Evolutionary conservation across 2,113 vertebrate species (phyloP).

Genomic region (Bagarius yarrelli): DNA sequence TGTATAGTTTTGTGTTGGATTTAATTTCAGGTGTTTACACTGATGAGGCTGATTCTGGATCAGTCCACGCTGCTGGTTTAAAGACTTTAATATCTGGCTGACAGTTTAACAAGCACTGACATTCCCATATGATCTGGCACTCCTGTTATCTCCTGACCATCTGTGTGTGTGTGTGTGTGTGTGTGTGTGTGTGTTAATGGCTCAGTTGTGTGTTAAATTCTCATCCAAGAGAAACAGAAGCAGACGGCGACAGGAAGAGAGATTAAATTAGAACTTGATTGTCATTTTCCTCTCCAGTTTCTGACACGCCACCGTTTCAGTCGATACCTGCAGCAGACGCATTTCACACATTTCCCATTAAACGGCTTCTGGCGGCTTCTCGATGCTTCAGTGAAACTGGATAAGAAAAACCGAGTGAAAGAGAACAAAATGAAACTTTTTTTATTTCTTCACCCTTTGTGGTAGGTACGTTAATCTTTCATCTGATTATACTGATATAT

Average conservation of each 20-base stretch:
- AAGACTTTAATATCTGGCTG: not conserved
- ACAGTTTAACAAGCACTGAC: not conserved
- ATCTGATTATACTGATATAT: too few relatives aligned
- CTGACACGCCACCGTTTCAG: not conserved
- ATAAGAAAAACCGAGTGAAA: not conserved
- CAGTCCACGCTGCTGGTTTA: not conserved
- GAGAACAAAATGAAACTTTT: not conserved
- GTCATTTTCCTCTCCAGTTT: not conserved
- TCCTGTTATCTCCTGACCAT: slow-evolving; percentile 15
- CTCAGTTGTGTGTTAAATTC: slow-evolving; percentile 12
- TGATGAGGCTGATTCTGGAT: not conserved
- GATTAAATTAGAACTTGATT: slow-evolving; percentile 10
- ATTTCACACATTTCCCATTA: not conserved
- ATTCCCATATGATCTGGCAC: not conserved
- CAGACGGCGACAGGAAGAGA: not conserved
- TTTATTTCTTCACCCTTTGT: too few relatives aligned
- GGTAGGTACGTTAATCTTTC: too few relatives aligned
- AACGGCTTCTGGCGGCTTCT: not conserved
- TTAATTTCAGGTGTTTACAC: not conserved
- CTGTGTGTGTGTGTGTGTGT: slow-evolving; percentile 18
- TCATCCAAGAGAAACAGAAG: slow-evolving; percentile 6
- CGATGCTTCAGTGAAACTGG: not conserved
- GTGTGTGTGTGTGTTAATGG: slow-evolving; percentile 31
- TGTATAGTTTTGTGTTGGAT: not conserved
- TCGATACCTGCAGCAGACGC: not conserved